A percentile compares a stretch with the other conserved stretches of the same genome.
Conservation (phyloP, 1,140 invertebrate genomes). For the Neodiprion fabricii region DNA sequence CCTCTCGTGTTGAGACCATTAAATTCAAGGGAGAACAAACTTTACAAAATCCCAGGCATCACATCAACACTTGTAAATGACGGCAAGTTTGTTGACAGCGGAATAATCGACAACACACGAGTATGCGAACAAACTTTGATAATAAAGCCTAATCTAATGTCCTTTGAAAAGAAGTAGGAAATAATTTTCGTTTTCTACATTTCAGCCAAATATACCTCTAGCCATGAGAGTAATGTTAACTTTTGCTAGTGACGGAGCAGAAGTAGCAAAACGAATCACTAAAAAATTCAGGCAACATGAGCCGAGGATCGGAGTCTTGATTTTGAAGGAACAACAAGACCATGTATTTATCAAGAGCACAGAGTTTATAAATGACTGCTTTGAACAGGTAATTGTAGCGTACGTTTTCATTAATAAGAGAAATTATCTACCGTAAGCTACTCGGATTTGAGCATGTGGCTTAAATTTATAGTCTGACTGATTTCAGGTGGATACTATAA, state of each 20-base stretch:
- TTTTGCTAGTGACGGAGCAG: slow-evolving; percentile 42
- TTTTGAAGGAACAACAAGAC: slow-evolving; percentile 46
- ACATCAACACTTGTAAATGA: too few relatives aligned
- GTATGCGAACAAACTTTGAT: too few relatives aligned
- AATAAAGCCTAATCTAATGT: too few relatives aligned
- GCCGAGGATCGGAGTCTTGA: slow-evolving; percentile 48
- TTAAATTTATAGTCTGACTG: neutral
- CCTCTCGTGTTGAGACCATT: too few relatives aligned
- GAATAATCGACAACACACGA: too few relatives aligned
- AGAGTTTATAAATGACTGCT: slow-evolving; percentile 51
- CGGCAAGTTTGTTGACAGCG: too few relatives aligned
- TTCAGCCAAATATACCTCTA: neutral
- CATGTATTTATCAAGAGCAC: slow-evolving; percentile 42
- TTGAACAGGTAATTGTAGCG: slow-evolving; percentile 38
- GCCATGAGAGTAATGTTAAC: slow-evolving; percentile 41
- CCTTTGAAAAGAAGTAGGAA: too few relatives aligned
- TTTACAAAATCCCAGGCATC: too few relatives aligned
- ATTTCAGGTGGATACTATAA: slow-evolving; percentile 45
- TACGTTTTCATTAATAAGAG: slow-evolving; percentile 6
- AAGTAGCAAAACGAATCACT: slow-evolving; percentile 33
- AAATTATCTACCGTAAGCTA: neutral
- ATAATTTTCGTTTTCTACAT: too few relatives aligned
- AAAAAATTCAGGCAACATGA: slow-evolving; percentile 43
- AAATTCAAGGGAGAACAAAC: too few relatives aligned
- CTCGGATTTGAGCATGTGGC: neutral